These are phyloP conservation scores for Kobus ellipsiprymnus DNA, from an alignment of 2,113 vertebrate species.

Conservation along the genomic window DNA sequence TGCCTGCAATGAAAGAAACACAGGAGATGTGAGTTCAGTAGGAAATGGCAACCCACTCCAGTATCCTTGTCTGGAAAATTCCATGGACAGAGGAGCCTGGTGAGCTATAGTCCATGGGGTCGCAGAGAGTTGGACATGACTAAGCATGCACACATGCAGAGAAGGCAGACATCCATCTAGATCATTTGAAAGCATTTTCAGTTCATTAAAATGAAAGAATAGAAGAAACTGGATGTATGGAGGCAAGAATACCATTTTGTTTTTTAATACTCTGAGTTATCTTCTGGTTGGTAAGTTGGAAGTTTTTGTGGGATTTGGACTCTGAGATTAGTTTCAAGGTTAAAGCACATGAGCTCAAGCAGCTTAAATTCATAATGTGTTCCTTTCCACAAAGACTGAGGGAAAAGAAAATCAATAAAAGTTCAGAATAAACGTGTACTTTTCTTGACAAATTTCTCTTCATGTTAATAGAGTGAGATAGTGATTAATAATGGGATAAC, in stretches of 20 bases:
- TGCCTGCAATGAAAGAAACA: neutral
- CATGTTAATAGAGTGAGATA: neutral
- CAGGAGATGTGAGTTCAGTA: neutral
- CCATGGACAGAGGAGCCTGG: neutral
- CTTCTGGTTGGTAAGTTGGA: neutral
- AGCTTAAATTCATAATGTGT: neutral
- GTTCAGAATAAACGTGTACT: neutral
- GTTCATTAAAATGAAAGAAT: neutral
- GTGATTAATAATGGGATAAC: neutral
- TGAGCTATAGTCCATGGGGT: neutral
- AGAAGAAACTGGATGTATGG: neutral
- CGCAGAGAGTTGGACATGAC: neutral
- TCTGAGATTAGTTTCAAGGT: neutral
- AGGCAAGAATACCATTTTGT: neutral
- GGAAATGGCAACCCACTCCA: neutral
- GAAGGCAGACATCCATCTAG: neutral
- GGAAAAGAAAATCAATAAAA: constrained; percentile 7
- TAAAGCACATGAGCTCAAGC: neutral
- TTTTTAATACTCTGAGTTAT: neutral
- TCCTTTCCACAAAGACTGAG: neutral
- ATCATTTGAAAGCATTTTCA: neutral
- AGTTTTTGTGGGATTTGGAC: neutral
- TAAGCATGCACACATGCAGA: neutral
- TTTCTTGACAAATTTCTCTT: constrained; percentile 1
- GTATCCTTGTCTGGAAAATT: neutral